Evolutionary conservation across 2,888 invertebrate genomes (phyloP).

Genomic region (Pristionchus entomophagus): DNA sequence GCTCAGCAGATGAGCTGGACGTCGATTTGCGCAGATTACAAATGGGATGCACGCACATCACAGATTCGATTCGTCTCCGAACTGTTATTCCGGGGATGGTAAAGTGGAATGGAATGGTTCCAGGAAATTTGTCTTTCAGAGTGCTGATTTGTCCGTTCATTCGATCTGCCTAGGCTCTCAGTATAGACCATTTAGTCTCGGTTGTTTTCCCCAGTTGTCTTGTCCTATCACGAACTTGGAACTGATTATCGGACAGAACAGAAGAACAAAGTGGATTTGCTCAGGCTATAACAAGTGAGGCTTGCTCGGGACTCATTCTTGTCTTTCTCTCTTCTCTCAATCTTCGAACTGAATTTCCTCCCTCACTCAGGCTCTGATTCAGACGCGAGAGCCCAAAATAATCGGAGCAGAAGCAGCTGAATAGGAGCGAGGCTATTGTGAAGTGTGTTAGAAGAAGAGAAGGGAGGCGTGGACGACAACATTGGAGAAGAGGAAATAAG

Average conservation of each 20-base stretch:
- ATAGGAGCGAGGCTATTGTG: background rate
- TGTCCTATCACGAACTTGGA: background rate
- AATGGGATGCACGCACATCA: background rate
- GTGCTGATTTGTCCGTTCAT: too few species aligned
- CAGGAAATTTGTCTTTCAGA: too few species aligned
- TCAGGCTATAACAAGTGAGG: background rate
- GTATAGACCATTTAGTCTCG: background rate
- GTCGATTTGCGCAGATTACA: background rate
- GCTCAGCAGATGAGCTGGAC: background rate
- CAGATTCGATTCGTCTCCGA: background rate
- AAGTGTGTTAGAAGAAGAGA: constrained; percentile 10
- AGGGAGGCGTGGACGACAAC: background rate
- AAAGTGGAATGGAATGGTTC: too few species aligned
- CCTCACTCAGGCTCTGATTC: constrained; percentile 16
- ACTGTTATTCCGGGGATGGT: too few species aligned
- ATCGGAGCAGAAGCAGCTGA: background rate
- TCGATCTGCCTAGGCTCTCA: too few species aligned
- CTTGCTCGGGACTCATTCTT: background rate
- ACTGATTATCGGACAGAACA: background rate
- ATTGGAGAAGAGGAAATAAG: background rate
- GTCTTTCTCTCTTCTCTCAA: background rate
- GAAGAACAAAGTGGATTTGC: constrained; percentile 23
- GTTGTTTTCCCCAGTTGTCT: background rate
- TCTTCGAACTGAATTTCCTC: background rate
- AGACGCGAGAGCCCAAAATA: background rate